phyloP scores from a whole-genome alignment of 2,113 vertebrate genomes.

The Dromiciops gliroides region DNA sequence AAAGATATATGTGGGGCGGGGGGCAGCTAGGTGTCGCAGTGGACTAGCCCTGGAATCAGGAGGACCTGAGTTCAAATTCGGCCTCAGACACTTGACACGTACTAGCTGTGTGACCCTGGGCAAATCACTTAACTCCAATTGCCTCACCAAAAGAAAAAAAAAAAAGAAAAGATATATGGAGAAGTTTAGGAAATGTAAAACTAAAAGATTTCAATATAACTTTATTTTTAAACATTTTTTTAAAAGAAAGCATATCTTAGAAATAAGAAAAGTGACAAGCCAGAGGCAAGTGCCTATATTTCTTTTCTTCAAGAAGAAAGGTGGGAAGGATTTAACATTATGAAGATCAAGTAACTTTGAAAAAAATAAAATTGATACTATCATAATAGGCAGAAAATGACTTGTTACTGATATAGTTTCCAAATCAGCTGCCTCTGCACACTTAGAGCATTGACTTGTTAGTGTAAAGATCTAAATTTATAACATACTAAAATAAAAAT shows the following conservation, averaged over 20 bases:
- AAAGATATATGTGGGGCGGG: not conserved
- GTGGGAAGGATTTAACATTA: not conserved
- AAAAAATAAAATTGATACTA: not conserved
- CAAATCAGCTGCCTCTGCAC: not conserved
- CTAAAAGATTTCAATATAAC: not conserved
- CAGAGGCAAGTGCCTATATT: not conserved
- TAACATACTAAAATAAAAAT: not conserved
- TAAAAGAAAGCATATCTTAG: not conserved
- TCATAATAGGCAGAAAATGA: not conserved
- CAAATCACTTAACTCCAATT: too few relatives aligned
- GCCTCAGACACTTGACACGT: too few relatives aligned
- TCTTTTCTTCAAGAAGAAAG: not conserved
- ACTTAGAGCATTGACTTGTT: not conserved
- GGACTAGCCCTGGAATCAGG: too few relatives aligned
- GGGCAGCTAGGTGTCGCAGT: too few relatives aligned
- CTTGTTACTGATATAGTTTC: not conserved
- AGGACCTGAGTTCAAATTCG: too few relatives aligned
- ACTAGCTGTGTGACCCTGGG: too few relatives aligned
- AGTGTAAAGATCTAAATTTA: not conserved
- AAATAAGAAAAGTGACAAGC: not conserved
- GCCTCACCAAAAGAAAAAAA: not conserved
- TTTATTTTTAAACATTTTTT: not conserved
- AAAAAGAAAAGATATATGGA: not conserved
- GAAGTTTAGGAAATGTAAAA: not conserved
- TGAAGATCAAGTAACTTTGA: not conserved